Evolutionary conservation across 1,140 invertebrate species (phyloP).

Genomic region (Heterodera carotae): DNA sequence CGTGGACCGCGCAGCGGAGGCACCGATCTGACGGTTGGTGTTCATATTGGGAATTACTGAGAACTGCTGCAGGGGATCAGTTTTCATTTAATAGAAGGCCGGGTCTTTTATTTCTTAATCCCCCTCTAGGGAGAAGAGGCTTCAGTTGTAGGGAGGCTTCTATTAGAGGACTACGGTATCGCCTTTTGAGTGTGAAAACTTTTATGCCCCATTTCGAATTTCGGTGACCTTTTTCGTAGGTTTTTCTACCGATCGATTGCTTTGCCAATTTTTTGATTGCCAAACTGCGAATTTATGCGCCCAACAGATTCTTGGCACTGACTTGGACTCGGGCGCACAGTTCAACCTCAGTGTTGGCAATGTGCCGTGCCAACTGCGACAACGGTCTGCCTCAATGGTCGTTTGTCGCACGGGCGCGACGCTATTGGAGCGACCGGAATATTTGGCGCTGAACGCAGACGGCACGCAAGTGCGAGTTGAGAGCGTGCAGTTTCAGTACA

Average conservation of each 20-base stretch:
- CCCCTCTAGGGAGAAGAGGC: too few species aligned
- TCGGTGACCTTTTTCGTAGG: too few species aligned
- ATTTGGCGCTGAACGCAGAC: conserved; percentile 52
- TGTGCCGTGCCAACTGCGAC: conserved; percentile 76
- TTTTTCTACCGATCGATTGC: too few species aligned
- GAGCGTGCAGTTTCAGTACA: conserved; percentile 53
- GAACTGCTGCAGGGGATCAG: too few species aligned
- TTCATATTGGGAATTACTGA: too few species aligned
- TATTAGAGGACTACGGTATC: too few species aligned
- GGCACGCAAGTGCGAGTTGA: conserved; percentile 59
- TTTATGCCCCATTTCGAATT: too few species aligned
- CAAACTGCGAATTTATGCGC: neutral
- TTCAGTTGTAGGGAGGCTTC: too few species aligned
- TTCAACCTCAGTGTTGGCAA: conserved; percentile 79
- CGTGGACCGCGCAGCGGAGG: conserved; percentile 90
- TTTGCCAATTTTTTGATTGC: too few species aligned
- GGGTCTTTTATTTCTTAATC: too few species aligned
- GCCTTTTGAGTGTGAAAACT: too few species aligned
- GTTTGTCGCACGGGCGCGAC: conserved; percentile 51
- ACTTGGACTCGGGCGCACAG: conserved; percentile 88
- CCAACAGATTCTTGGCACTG: conserved; percentile 76
- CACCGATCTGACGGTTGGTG: conserved; percentile 80
- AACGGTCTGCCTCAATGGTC: conserved; percentile 43
- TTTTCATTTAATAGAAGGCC: too few species aligned
- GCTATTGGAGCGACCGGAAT: conserved; percentile 41